Evolutionary conservation across 2,888 invertebrate species (phyloP).

Genomic region (Meteorus colon): DNA sequence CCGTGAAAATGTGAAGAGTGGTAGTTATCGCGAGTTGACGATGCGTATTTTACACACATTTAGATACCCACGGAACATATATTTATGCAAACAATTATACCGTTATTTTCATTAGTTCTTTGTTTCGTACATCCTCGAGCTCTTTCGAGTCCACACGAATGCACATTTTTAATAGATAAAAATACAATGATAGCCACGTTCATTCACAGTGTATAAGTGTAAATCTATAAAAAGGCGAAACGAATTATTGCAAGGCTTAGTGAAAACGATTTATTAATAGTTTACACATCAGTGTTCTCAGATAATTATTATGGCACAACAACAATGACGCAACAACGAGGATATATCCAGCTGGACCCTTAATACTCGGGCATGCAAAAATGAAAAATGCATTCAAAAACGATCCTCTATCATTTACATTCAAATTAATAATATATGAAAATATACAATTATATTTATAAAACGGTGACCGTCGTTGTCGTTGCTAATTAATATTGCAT

Average conservation of each 20-base stretch:
- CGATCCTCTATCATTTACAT: conserved; percentile 64
- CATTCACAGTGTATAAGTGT: no score
- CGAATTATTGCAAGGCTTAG: conserved; percentile 4
- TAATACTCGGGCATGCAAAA: conserved; percentile 64
- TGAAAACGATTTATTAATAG: conserved; percentile 1
- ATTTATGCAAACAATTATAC: conserved; percentile 58
- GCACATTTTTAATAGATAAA: conserved; percentile 20
- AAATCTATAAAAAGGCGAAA: no score
- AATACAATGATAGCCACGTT: no score
- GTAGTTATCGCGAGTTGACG: conserved; percentile 57
- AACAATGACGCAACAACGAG: conserved; percentile 14
- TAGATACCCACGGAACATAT: conserved; percentile 38
- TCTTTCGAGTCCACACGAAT: not conserved
- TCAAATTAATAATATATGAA: conserved; percentile 52
- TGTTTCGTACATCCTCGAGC: conserved; percentile 53
- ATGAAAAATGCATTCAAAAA: conserved; percentile 69
- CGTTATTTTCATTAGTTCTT: conserved; percentile 57
- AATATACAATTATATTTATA: not conserved
- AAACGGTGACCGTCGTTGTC: not conserved
- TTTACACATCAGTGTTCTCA: conserved; percentile 19
- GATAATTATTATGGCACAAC: conserved; percentile 40
- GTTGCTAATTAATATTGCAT: not conserved
- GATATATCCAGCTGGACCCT: conserved; percentile 48
- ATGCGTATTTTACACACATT: conserved; percentile 31
- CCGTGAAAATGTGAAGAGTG: conserved; percentile 18